Base-by-base conservation (phyloP, 2,113 vertebrate genomes). In the Lasiurus cinereus region DNA sequence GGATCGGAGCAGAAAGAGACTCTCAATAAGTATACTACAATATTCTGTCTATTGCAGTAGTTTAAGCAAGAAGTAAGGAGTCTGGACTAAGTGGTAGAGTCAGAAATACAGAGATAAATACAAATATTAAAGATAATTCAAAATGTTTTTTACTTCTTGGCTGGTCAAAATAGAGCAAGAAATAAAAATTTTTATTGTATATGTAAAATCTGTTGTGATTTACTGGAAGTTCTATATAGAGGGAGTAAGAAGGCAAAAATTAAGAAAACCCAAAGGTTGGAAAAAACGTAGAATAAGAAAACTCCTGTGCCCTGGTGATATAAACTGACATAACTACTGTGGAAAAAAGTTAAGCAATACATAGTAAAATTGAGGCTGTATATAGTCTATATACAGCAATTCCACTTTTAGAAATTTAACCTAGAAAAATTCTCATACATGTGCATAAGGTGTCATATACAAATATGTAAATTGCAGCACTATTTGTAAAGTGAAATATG, bases 1-100 rank as follows among this genome's bases (percentile, higher is more conserved):
- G 3, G 76, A 74, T 3, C 74, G 14, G 43, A 93, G 16, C 39
- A 91, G 22, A 39, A 77, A 67, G 52, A 83, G 8, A 87, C 69
- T 79, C 74, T 36, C 24, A 67, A 46, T 29, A 54, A 21, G 33
- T 76, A 59, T 78, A 70, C 4, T 85, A 22, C 18, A 88, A 78
- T 74, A 94, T 79, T 94, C 46, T 4, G 24, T 88, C 82, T 69
- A 33, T 22, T 78, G 21, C 39, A 82, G 56, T 52, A 82, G 24
- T 86, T 93, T 91, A 94, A 73, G 59, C 33, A 95, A 88, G 4
- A 94, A 46, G 16, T n/a, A 79, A 94, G 13, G 21, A 21, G 29
- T 85, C 33, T 94, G 3, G 91, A 92, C n/a, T 84, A 93, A 64
- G 48, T 62, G 67, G 18, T 36, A 92, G 33, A 88, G 19, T 66